Conservation (phyloP, 2,888 invertebrate genomes). For the Brachylomia viminalis region DNA sequence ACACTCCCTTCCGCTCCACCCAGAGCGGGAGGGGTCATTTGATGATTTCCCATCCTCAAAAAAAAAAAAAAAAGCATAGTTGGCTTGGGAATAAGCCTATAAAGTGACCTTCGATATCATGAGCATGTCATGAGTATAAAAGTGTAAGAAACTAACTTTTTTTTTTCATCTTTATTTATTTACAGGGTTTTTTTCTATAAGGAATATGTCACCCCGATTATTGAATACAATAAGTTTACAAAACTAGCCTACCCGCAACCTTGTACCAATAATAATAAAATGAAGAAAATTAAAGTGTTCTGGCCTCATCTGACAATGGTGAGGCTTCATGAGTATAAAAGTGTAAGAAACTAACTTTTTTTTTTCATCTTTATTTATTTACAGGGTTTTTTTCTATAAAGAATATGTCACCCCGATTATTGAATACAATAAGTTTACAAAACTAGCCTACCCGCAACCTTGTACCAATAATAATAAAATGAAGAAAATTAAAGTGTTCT, state of each 20-base stretch:
- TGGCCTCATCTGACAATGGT: not conserved
- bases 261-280: not conserved
- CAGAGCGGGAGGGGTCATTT: no score
- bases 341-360: not conserved
- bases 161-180: no score
- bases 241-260: not conserved
- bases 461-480: not conserved
- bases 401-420: not conserved
- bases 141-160: no score
- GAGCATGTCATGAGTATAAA: no score
- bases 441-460: not conserved
- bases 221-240: not conserved
- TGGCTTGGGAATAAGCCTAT: no score
- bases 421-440: not conserved
- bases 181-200: not conserved
- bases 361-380: no score
- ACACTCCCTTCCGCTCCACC: no score
- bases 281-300: conserved; percentile 90
- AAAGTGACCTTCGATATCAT: no score
- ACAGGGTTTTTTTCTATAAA: not conserved
- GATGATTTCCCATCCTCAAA: no score
- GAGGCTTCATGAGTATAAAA: not conserved
- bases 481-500: conserved; percentile 90
- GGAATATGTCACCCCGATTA: not conserved
- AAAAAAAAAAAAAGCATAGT: no score